Base-by-base conservation (phyloP, 2,113 vertebrate genomes). In the Lasiurus cinereus region DNA sequence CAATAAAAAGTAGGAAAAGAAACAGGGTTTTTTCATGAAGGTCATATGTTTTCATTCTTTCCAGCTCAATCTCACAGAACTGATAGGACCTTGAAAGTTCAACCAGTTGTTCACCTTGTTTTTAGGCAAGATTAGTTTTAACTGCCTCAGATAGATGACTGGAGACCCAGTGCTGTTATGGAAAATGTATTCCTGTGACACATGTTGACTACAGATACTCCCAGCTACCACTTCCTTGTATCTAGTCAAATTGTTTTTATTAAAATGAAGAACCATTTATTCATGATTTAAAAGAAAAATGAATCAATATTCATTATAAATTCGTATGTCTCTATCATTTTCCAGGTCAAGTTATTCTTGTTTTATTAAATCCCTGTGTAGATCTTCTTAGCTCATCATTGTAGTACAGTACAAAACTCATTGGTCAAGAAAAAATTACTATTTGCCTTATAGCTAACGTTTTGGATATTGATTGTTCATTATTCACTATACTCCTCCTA, bases 21-120 rank as follows among this genome's bases (percentile, higher is more conserved):
- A 90, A 64, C 10, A 79, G 64, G n/a, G 29, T 83, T 91, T 94
- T 94, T 95, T 96, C 90, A 87, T 62, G 90, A 92, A 88, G 69
- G 43, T 72, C 18, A 56, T 62, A 39, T 87, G 50, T 62, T 95
- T 94, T 83, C 59, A 76, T 88, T 93, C 67, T 85, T 83, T 56
- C n/a, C 5, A 73, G 43, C 48, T 94, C 46, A 95, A 5, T 72
- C n/a, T 95, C 27, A 46, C 16, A 90, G 31, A 83, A 90, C 72
- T 91, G 13, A 19, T 90, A 88, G 48, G 8, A 69, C 14, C 36
- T 94, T 70, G 50, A 86, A 83, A 90, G 43, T 64, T 91, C 90
- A 91, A 39, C 52, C 11, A 87, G 46, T 33, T 84, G 22, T 88
- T 87, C 1, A 79, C 22, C 5, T 88, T 76, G 13, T 39, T 82